Conservation (phyloP, 2,797 vertebrate genomes). For the Molossus molossus region DNA sequence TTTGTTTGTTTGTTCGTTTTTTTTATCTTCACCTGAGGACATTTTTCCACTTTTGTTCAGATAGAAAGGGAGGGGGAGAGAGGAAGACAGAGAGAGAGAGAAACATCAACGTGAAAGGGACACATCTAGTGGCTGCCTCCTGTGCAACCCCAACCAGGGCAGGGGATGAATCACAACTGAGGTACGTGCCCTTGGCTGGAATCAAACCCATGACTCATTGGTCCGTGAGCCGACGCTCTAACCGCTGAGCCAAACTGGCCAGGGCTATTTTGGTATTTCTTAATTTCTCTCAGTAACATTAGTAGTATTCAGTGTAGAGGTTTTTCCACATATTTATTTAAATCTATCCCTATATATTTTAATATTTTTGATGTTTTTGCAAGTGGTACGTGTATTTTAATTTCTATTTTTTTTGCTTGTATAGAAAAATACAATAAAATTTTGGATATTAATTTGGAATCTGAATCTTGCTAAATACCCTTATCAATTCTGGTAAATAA, state of each 20-base stretch:
- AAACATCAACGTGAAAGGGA: no score
- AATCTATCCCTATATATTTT: constrained; percentile 7
- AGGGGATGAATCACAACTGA: no score
- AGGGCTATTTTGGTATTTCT: not conserved
- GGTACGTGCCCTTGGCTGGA: no score
- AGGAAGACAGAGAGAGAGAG: no score
- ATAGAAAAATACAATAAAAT: not conserved
- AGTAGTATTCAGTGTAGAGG: not conserved
- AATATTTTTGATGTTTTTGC: constrained; percentile 39
- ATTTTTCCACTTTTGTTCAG: no score
- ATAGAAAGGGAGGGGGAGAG: no score
- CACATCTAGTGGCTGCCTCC: no score
- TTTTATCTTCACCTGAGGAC: no score
- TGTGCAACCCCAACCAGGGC: no score
- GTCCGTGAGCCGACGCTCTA: no score
- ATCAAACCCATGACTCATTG: no score
- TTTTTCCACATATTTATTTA: not conserved
- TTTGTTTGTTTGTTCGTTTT: not conserved
- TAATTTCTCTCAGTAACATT: not conserved
- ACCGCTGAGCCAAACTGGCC: no score
- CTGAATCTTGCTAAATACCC: not conserved
- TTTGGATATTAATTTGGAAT: constrained; percentile 14
- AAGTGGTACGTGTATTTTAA: not conserved
- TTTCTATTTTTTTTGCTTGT: constrained; percentile 38
- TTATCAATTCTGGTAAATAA: not conserved